These are phyloP conservation scores for Probaryconus sp. DNA, from an alignment of 1,140 invertebrate genomes.

Conservation along the genomic window DNA sequence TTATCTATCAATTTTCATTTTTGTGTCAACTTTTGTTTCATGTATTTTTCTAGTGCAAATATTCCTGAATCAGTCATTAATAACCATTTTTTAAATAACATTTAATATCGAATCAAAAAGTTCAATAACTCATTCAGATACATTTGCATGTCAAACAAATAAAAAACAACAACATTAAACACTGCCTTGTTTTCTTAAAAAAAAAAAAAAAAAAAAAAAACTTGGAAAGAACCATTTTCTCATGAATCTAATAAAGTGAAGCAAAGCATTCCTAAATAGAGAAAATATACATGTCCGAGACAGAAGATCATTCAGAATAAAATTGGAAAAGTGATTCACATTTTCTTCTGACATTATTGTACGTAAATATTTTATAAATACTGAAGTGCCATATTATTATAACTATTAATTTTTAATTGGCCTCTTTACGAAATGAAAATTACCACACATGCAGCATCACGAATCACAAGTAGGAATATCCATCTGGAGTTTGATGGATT, in stretches of 20 bases:
- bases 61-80: no score
- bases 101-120: no score
- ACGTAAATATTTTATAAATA: no score
- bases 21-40: conserved; percentile 10
- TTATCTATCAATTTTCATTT: conserved; percentile 4
- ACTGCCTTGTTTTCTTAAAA: conserved; percentile 18
- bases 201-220: conserved; percentile 5
- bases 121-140: neutral
- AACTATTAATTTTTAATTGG: no score
- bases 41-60: conserved; percentile 1
- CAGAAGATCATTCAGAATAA: conserved; percentile 24
- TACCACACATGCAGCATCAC: conserved; percentile 52
- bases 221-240: no score
- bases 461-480: conserved; percentile 43
- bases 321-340: conserved; percentile 31
- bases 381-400: no score
- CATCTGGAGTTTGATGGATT: conserved; percentile 16
- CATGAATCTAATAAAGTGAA: conserved; percentile 7
- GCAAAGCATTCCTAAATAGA: conserved; percentile 52
- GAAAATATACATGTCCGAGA: conserved; percentile 26
- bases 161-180: conserved; percentile 18
- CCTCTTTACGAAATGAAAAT: no score
- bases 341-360: conserved; percentile 2
- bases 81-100: no score
- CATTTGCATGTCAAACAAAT: neutral